These are phyloP conservation scores for Coecobrya sp. DNA, from an alignment of 2,888 invertebrate species.

Conservation along the genomic window DNA sequence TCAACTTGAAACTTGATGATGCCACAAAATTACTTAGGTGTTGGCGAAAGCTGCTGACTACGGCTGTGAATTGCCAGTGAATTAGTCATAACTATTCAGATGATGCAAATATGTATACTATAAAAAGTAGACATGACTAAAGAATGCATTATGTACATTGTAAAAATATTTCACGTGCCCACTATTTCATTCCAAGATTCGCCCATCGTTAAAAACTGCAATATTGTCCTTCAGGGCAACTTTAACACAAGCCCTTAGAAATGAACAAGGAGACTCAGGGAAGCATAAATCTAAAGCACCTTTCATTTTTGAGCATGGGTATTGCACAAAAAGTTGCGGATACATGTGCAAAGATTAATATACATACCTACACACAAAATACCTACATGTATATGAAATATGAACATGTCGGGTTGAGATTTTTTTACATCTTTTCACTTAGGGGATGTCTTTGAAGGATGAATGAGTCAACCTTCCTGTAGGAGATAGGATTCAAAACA, in stretches of 20 bases:
- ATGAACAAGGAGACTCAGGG: background rate
- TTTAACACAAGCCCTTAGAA: background rate
- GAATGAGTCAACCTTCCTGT: constrained; percentile 54
- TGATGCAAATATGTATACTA: background rate
- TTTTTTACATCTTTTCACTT: constrained; percentile 22
- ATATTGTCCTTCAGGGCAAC: too few relatives aligned
- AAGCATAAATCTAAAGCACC: background rate
- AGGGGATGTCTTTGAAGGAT: constrained; percentile 44
- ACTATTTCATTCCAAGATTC: too few relatives aligned
- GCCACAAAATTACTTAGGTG: background rate
- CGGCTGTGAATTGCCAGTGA: background rate
- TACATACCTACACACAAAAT: background rate
- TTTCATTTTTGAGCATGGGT: background rate
- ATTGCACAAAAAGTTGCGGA: constrained; percentile 10
- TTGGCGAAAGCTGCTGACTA: background rate
- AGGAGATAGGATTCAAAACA: background rate
- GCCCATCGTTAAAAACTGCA: too few relatives aligned
- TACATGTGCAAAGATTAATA: background rate
- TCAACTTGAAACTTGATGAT: background rate
- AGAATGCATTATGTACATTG: too few relatives aligned
- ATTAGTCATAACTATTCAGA: background rate
- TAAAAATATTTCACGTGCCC: too few relatives aligned
- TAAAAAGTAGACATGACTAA: background rate
- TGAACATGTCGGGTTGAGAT: constrained; percentile 20
- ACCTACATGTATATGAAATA: constrained; percentile 1